These are phyloP conservation scores for Malurus alboscapulatus DNA, from an alignment of 2,113 vertebrate species.

Conservation along the genomic window DNA sequence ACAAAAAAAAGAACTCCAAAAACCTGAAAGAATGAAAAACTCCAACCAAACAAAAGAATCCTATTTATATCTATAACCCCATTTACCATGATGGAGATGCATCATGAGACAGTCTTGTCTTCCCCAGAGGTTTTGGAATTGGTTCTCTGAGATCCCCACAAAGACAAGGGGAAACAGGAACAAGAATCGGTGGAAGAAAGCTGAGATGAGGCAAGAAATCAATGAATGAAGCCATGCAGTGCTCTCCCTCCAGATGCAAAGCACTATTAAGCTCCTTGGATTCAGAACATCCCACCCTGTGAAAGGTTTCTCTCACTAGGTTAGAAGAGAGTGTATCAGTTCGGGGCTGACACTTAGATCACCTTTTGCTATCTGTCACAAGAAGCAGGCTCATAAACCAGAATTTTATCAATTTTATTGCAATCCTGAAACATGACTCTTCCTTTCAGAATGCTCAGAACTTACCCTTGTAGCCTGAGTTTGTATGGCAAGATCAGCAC, in stretches of 20 bases:
- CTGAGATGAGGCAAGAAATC: background rate
- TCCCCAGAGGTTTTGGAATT: background rate
- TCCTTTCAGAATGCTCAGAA: background rate
- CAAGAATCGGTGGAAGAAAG: background rate
- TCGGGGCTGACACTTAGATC: background rate
- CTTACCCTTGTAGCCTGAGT: background rate
- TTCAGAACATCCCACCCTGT: background rate
- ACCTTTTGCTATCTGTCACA: background rate
- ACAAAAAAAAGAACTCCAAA: too few relatives aligned
- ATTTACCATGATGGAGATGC: background rate
- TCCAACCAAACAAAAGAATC: too few relatives aligned
- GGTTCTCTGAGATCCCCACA: background rate
- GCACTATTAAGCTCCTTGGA: background rate
- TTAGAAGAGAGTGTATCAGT: background rate
- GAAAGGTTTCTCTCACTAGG: background rate
- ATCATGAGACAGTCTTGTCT: background rate
- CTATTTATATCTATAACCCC: background rate
- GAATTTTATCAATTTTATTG: background rate
- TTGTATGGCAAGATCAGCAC: background rate
- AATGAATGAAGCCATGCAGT: accelerated
- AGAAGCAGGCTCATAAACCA: background rate
- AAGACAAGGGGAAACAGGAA: background rate
- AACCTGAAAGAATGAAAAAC: too few relatives aligned
- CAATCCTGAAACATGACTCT: background rate
- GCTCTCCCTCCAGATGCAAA: background rate